phyloP scores from a whole-genome alignment of 2,113 vertebrate species.

The Pelvicachromis taeniatus region DNA sequence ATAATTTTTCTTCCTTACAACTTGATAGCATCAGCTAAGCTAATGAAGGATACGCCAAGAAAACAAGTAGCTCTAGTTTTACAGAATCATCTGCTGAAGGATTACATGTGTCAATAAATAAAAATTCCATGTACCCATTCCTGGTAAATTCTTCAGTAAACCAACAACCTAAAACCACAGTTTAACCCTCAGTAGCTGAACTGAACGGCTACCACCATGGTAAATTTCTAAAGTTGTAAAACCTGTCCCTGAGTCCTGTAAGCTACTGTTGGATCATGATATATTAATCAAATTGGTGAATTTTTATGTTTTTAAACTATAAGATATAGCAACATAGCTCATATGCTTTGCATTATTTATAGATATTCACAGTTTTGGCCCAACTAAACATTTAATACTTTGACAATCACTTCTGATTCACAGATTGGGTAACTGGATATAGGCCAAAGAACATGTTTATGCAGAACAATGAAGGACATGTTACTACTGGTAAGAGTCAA shows the following conservation, averaged over 20 bases:
- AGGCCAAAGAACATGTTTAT: neutral
- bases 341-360: neutral
- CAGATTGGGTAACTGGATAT: neutral
- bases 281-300: neutral
- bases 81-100: neutral
- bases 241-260: neutral
- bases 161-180: neutral
- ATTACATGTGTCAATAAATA: neutral
- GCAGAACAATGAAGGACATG: neutral
- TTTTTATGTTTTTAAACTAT: neutral
- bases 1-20: neutral
- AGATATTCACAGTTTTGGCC: neutral
- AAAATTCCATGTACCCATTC: neutral
- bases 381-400: neutral
- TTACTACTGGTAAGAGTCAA: neutral
- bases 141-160: neutral
- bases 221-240: neutral
- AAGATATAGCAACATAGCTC: neutral
- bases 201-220: neutral
- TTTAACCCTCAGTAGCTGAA: neutral
- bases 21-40: neutral
- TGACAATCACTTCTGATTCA: neutral
- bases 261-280: neutral
- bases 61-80: neutral
- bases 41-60: neutral